Evolutionary conservation across 2,797 vertebrate species (phyloP).

Genomic region (Ibycter americanus): DNA sequence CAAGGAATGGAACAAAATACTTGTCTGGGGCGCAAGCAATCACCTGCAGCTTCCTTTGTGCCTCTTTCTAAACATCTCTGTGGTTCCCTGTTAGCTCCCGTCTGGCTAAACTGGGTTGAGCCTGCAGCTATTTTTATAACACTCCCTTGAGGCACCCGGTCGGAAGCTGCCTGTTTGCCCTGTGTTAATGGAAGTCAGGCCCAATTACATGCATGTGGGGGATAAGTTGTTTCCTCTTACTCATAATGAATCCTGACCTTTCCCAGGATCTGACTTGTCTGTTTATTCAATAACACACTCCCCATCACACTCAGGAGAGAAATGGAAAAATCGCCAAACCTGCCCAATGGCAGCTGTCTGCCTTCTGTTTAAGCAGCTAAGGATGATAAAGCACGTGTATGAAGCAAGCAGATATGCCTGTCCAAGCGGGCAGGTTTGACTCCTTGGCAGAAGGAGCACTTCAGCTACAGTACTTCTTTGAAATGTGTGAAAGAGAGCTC

Average conservation of each 20-base stretch:
- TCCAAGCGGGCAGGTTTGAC: neutral
- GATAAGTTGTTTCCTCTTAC: conserved; percentile 41
- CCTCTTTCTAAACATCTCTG: neutral
- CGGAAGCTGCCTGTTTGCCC: conserved; percentile 23
- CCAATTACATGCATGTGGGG: neutral
- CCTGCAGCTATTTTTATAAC: conserved; percentile 41
- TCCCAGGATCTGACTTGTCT: conserved; percentile 53
- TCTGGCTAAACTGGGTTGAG: neutral
- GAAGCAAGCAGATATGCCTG: neutral
- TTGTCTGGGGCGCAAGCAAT: neutral
- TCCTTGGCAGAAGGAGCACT: neutral
- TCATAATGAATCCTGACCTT: conserved; percentile 54
- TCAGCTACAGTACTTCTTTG: neutral
- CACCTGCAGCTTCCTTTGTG: neutral
- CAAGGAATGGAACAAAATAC: neutral
- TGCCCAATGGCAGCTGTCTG: neutral
- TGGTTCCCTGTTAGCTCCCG: neutral
- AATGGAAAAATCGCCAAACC: conserved; percentile 3
- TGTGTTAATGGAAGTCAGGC: conserved; percentile 23
- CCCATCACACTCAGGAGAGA: neutral
- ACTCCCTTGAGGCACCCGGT: neutral
- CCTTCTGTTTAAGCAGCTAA: neutral
- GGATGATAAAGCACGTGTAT: neutral
- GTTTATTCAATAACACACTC: conserved; percentile 25
- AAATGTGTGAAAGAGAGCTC: neutral